Conservation (phyloP, 2,113 vertebrate genomes). For the Hoplias malabaricus region DNA sequence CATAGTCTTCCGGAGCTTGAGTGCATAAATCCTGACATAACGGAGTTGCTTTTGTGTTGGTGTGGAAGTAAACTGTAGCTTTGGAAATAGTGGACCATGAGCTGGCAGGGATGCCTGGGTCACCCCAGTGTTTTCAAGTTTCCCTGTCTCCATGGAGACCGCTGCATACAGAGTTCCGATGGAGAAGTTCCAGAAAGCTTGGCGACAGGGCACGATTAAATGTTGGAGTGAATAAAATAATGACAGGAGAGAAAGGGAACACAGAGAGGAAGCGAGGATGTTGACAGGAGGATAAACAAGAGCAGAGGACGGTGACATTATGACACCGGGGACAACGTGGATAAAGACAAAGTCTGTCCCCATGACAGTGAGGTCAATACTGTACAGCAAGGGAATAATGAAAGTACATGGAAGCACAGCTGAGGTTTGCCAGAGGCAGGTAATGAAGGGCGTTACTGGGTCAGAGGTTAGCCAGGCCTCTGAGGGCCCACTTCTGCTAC, state of each 20-base stretch:
- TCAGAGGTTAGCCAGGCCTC: background rate
- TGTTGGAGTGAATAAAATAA: background rate
- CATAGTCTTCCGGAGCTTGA: background rate
- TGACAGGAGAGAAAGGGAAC: background rate
- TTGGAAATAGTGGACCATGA: background rate
- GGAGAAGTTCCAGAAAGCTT: background rate
- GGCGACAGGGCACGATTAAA: background rate
- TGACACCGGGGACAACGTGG: constrained; percentile 5
- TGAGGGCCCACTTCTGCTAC: background rate
- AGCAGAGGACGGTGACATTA: background rate
- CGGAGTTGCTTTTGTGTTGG: no score
- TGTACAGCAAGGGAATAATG: constrained; percentile 5
- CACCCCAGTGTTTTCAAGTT: background rate
- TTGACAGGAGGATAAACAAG: constrained; percentile 33
- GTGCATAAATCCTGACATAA: background rate
- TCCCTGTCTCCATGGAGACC: constrained; percentile 38
- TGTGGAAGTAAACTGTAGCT: background rate
- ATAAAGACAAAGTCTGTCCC: background rate
- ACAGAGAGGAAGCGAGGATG: constrained; percentile 14
- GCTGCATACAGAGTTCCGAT: background rate
- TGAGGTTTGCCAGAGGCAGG: background rate
- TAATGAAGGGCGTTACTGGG: background rate
- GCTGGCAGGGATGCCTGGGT: background rate
- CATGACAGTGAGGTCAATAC: background rate
- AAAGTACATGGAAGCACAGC: background rate